A percentile compares a stretch with the other conserved stretches of the same genome.
These are phyloP conservation scores for Kuschelorhynchus macadamiae DNA, from an alignment of 2,888 invertebrate genomes.

Conservation along the genomic window DNA sequence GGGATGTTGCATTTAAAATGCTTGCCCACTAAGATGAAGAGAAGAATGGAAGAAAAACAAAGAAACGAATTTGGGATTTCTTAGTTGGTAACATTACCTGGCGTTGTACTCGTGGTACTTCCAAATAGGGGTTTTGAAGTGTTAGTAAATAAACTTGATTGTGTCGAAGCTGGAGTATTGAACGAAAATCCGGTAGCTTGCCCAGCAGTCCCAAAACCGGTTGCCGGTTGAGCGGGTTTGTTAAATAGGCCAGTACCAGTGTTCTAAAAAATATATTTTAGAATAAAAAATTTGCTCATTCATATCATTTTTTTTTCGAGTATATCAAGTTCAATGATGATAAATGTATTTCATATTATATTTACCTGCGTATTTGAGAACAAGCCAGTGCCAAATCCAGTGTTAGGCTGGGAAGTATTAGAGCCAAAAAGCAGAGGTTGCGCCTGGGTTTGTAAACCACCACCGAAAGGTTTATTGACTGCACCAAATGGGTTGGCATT, in stretches of 20 bases:
- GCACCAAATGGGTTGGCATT: constrained; percentile 65
- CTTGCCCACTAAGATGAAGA: too few relatives aligned
- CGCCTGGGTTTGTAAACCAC: constrained; percentile 58
- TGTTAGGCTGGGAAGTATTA: constrained; percentile 63
- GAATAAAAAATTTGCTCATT: constrained; percentile 12
- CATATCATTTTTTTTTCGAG: too few relatives aligned
- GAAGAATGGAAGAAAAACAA: too few relatives aligned
- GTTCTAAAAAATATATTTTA: constrained; percentile 59
- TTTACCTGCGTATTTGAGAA: constrained; percentile 62
- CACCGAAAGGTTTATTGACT: constrained; percentile 72
- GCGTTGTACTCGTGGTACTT: constrained; percentile 53
- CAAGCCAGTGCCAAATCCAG: constrained; percentile 71
- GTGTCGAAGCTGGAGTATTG: constrained; percentile 56
- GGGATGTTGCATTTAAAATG: too few relatives aligned
- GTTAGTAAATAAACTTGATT: constrained; percentile 59
- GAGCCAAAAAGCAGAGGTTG: constrained; percentile 63
- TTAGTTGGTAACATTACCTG: constrained; percentile 46
- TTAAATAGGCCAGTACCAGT: constrained; percentile 65
- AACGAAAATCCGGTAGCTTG: constrained; percentile 65
- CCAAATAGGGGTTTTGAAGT: constrained; percentile 62
- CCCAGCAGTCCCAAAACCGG: constrained; percentile 62
- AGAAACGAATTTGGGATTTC: too few relatives aligned
- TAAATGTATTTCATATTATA: too few relatives aligned
- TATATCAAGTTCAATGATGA: too few relatives aligned
- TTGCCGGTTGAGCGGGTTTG: constrained; percentile 69